Conservation (phyloP, 2,113 vertebrate species). For the Dicerorhinus sumatrensis region DNA sequence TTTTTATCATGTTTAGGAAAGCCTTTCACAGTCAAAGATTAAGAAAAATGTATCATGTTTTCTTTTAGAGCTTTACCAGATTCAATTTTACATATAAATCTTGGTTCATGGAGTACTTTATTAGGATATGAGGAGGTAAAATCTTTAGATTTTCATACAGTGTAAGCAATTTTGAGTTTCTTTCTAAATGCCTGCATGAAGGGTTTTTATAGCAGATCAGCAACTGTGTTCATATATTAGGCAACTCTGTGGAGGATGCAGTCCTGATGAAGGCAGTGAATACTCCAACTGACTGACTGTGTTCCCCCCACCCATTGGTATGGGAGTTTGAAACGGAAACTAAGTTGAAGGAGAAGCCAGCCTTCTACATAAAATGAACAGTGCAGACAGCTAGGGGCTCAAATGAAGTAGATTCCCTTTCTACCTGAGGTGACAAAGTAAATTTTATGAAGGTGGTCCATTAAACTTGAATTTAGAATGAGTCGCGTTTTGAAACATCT, state of each 20-base stretch:
- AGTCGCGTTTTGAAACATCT: background rate
- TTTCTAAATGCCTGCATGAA: background rate
- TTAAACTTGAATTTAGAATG: background rate
- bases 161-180: background rate
- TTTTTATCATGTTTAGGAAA: background rate
- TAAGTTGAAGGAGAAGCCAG: background rate
- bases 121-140: background rate
- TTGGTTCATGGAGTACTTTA: background rate
- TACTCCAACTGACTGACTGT: background rate
- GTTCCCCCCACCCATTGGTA: background rate
- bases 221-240: background rate
- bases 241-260: background rate
- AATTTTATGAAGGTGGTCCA: background rate
- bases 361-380: background rate
- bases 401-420: background rate
- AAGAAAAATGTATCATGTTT: background rate
- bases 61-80: background rate
- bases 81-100: background rate
- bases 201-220: background rate
- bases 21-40: background rate
- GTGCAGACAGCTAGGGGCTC: background rate
- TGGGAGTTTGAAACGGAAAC: background rate
- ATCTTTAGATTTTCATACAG: background rate
- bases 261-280: background rate
- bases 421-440: background rate